Conservation (phyloP, 2,113 vertebrate genomes). For the Perccottus glenii region DNA sequence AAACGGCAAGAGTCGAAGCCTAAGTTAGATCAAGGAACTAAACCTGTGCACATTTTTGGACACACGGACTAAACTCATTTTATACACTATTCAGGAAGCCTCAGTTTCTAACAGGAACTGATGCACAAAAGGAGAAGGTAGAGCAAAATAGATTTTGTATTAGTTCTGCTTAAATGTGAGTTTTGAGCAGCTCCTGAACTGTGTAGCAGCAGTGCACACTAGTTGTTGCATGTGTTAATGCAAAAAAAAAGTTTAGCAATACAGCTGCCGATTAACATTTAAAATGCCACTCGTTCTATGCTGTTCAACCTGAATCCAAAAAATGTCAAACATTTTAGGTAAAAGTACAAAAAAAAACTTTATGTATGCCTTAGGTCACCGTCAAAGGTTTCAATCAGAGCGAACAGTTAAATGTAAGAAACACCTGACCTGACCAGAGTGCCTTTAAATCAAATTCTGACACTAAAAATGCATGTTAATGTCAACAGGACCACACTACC, state of each 20-base stretch:
- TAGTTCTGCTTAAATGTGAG: neutral
- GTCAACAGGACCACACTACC: neutral
- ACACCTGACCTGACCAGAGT: no score
- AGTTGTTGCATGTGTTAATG: neutral
- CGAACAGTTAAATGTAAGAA: no score
- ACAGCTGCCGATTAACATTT: no score
- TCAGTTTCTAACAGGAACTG: constrained; percentile 33
- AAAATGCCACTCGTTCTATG: no score
- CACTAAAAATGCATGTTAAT: constrained; percentile 9
- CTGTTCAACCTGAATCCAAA: no score
- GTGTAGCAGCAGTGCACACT: neutral
- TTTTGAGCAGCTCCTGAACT: neutral
- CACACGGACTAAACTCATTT: neutral
- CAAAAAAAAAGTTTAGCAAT: no score
- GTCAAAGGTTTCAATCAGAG: no score
- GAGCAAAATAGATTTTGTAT: neutral
- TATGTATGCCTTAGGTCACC: no score
- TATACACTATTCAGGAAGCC: neutral
- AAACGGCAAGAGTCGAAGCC: constrained; percentile 19
- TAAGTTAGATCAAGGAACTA: neutral
- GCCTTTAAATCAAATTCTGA: no score
- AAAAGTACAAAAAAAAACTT: no score
- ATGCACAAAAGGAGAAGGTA: constrained; percentile 36
- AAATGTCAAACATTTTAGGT: no score
- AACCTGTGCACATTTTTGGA: constrained; percentile 16